Conservation (phyloP, 2,797 vertebrate species). For the Petrocephalus schoutedeni region DNA sequence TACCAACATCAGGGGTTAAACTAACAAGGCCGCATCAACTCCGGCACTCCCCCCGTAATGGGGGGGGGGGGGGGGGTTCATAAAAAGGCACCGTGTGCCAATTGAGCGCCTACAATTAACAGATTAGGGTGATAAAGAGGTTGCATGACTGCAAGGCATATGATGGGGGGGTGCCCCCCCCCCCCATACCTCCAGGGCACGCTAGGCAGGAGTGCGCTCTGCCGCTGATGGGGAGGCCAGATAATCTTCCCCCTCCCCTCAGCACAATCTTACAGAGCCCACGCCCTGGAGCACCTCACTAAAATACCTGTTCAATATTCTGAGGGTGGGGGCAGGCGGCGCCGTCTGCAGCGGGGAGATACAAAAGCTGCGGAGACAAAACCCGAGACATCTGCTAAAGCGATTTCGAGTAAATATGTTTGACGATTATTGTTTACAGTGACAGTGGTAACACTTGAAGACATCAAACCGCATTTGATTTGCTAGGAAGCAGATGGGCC, state of each 20-base stretch:
- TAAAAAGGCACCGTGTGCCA: slow-evolving; percentile 84
- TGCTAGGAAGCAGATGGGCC: slow-evolving; percentile 79
- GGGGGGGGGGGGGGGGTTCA: slow-evolving; percentile 72
- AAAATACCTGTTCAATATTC: slow-evolving; percentile 83
- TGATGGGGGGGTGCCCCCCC: slow-evolving; percentile 52
- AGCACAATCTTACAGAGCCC: slow-evolving; percentile 40
- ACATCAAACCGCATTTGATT: slow-evolving; percentile 75
- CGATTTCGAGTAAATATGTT: slow-evolving; percentile 81
- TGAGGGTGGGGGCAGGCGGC: slow-evolving; percentile 54
- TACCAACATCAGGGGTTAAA: slow-evolving; percentile 34
- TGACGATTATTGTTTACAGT: slow-evolving; percentile 86
- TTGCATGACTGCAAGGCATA: slow-evolving; percentile 64
- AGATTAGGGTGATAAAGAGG: slow-evolving; percentile 81
- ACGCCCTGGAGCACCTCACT: slow-evolving; percentile 74
- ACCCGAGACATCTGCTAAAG: slow-evolving; percentile 82
- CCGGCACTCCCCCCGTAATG: slow-evolving; percentile 70
- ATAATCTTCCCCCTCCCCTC: slow-evolving; percentile 62
- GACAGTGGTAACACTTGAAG: slow-evolving; percentile 79
- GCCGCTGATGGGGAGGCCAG: slow-evolving; percentile 71
- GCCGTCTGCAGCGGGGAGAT: slow-evolving; percentile 69
- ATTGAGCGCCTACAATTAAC: slow-evolving; percentile 82
- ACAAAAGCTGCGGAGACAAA: slow-evolving; percentile 73
- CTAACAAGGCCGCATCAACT: slow-evolving; percentile 56
- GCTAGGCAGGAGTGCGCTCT: slow-evolving; percentile 49
- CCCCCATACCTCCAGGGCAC: slow-evolving; percentile 52